Evolutionary conservation across 2,113 vertebrate species (phyloP).

Genomic region (Carassius auratus): DNA sequence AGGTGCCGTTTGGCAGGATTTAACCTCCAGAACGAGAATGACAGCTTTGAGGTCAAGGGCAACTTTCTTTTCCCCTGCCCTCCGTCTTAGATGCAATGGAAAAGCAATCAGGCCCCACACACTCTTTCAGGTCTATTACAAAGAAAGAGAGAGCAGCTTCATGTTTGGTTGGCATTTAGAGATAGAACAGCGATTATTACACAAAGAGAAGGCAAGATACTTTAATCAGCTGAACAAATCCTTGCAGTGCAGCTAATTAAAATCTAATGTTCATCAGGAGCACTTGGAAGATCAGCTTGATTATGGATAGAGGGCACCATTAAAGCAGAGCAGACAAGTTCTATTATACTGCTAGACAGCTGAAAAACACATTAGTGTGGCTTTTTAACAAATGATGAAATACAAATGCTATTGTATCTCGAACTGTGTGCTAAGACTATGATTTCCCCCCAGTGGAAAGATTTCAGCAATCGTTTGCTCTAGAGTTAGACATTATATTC

Average conservation of each 20-base stretch:
- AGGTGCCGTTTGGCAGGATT: background rate
- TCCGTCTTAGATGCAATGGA: slow-evolving; percentile 31
- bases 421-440: background rate
- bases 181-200: slow-evolving; percentile 48
- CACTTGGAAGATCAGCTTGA: slow-evolving; percentile 42
- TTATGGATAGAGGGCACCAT: slow-evolving; percentile 42
- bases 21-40: slow-evolving; percentile 8
- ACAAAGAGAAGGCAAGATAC: slow-evolving; percentile 37
- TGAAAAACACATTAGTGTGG: slow-evolving; percentile 42
- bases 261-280: slow-evolving; percentile 40
- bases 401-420: background rate
- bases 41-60: background rate
- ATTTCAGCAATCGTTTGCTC: background rate
- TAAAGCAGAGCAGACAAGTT: slow-evolving; percentile 43
- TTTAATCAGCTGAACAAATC: slow-evolving; percentile 56
- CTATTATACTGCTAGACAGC: slow-evolving; percentile 38
- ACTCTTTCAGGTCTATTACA: slow-evolving; percentile 18
- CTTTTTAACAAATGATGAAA: slow-evolving; percentile 41
- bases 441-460: background rate
- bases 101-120: slow-evolving; percentile 39
- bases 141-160: background rate
- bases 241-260: slow-evolving; percentile 55
- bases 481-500: background rate
- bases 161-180: slow-evolving; percentile 19
- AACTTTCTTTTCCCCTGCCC: background rate